These are phyloP conservation scores for Limnephilus lunatus DNA, from an alignment of 2,888 invertebrate species.

Conservation along the genomic window DNA sequence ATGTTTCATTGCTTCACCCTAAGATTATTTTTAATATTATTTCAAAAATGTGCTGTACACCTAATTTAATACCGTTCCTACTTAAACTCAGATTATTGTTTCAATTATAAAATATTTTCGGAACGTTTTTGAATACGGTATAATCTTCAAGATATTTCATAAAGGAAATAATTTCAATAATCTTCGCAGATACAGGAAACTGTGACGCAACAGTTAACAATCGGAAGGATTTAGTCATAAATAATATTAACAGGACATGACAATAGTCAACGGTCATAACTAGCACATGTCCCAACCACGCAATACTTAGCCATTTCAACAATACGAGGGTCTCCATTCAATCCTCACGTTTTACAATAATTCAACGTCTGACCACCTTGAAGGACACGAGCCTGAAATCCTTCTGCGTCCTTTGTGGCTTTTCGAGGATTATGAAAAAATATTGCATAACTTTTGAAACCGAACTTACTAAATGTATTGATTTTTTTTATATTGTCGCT, in stretches of 20 bases:
- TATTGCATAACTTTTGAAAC: constrained; percentile 50
- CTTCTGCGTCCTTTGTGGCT: constrained; percentile 45
- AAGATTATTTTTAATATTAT: too few species aligned
- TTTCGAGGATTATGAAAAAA: constrained; percentile 49
- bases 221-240: constrained; percentile 60
- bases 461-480: background rate
- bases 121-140: background rate
- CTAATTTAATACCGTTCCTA: too few species aligned
- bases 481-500: background rate
- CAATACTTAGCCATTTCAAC: constrained; percentile 25
- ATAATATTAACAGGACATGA: constrained; percentile 56
- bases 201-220: constrained; percentile 42
- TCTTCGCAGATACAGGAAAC: constrained; percentile 34
- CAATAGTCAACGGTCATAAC: constrained; percentile 55
- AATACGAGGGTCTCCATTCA: constrained; percentile 31
- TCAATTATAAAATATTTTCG: background rate
- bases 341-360: constrained; percentile 44
- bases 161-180: constrained; percentile 17
- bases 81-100: too few species aligned
- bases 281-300: constrained; percentile 57
- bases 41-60: too few species aligned
- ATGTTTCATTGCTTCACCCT: too few species aligned
- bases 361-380: constrained; percentile 55
- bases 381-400: constrained; percentile 37
- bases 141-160: background rate